These are phyloP conservation scores for Lepidochrysops patricia DNA, from an alignment of 2,888 invertebrate genomes.

Conservation along the genomic window DNA sequence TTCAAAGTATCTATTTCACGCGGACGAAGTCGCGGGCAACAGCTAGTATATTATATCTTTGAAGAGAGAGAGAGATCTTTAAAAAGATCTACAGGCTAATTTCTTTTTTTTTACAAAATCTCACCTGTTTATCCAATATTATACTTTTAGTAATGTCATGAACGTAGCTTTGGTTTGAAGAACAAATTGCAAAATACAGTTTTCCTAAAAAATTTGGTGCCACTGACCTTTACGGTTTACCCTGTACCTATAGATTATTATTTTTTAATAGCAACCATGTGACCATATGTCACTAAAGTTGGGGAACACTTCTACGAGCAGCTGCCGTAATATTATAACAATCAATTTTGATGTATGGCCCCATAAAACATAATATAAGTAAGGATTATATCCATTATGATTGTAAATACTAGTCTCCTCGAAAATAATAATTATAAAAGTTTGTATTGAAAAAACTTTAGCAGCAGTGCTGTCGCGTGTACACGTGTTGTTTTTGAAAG, in stretches of 20 bases:
- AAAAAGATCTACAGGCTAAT: not conserved
- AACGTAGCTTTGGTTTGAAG: too few relatives aligned
- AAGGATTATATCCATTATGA: not conserved
- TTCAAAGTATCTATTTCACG: too few relatives aligned
- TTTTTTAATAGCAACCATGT: not conserved
- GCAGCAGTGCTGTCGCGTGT: not conserved
- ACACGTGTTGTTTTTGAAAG: not conserved
- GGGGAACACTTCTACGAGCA: not conserved
- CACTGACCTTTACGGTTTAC: not conserved
- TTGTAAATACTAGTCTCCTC: not conserved
- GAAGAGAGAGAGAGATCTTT: too few relatives aligned
- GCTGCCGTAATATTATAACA: not conserved
- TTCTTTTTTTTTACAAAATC: too few relatives aligned
- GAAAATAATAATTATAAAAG: not conserved
- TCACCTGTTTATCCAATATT: too few relatives aligned
- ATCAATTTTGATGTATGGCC: not conserved
- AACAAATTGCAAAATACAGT: too few relatives aligned
- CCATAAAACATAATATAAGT: not conserved
- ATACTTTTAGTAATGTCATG: too few relatives aligned
- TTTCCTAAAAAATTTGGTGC: not conserved
- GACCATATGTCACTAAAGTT: not conserved
- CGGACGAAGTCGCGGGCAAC: too few relatives aligned
- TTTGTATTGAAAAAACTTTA: not conserved
- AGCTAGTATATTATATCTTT: slow-evolving; percentile 9
- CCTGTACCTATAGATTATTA: not conserved